Evolutionary conservation across 2,888 invertebrate species (phyloP).

Genomic region (Margaritifera margaritifera): DNA sequence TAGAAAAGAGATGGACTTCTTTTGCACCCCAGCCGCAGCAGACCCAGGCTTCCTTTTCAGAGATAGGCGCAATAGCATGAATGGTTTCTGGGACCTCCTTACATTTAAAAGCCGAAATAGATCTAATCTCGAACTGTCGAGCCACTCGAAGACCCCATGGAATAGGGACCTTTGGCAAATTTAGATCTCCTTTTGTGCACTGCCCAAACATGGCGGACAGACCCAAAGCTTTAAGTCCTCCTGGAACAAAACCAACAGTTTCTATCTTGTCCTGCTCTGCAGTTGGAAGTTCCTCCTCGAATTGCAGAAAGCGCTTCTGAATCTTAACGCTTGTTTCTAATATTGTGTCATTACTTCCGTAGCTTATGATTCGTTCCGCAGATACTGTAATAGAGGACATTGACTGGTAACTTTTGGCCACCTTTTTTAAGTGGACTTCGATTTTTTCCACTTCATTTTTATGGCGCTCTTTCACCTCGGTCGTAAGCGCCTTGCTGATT

Average conservation of each 20-base stretch:
- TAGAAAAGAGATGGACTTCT: conserved; percentile 38
- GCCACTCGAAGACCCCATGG: conserved; percentile 50
- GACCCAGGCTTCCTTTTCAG: conserved; percentile 47
- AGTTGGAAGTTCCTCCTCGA: conserved; percentile 44
- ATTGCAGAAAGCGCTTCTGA: conserved; percentile 44
- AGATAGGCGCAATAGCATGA: conserved; percentile 49
- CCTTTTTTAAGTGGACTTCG: conserved; percentile 31
- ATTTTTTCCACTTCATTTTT: conserved; percentile 37
- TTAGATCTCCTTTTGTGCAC: conserved; percentile 42
- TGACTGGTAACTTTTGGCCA: conserved; percentile 31
- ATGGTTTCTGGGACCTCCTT: conserved; percentile 37
- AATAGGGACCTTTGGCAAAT: conserved; percentile 39
- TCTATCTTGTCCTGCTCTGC: conserved; percentile 28
- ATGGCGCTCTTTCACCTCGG: conserved; percentile 39
- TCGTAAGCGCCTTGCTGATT: conserved; percentile 36
- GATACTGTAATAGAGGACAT: conserved; percentile 39
- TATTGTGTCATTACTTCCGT: conserved; percentile 42
- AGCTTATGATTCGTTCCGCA: conserved; percentile 42
- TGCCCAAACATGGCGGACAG: conserved; percentile 45
- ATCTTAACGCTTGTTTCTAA: conserved; percentile 38
- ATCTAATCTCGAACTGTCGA: conserved; percentile 42
- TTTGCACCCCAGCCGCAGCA: conserved; percentile 50
- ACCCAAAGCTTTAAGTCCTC: conserved; percentile 34
- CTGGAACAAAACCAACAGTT: conserved; percentile 43
- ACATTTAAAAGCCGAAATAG: conserved; percentile 36